Percentiles rank a stretch among this genome's conserved stretches.
Conservation (phyloP, 2,797 vertebrate genomes). For the Cossypha polioptera region DNA sequence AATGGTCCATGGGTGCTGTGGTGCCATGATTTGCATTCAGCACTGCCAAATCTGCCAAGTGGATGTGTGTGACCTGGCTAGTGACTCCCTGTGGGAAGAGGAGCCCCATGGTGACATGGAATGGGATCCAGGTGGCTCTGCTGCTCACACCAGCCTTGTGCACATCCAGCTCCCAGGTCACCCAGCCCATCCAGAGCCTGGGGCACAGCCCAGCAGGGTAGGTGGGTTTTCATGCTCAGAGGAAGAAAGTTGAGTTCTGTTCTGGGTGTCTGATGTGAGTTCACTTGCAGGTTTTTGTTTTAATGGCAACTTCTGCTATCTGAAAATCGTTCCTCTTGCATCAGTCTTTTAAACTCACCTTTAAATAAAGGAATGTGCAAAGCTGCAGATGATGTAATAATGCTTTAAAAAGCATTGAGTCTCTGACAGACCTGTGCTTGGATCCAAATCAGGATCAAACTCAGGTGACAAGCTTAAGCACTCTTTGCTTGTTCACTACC, state of each 20-base stretch:
- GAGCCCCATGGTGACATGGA: rapidly evolving
- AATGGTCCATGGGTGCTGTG: rapidly evolving
- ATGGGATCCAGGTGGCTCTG: too few species aligned
- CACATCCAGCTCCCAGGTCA: not conserved
- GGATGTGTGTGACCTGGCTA: rapidly evolving
- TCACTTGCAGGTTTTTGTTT: not conserved
- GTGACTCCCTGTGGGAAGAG: rapidly evolving
- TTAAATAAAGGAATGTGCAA: not conserved
- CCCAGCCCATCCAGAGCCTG: not conserved
- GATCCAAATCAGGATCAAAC: not conserved
- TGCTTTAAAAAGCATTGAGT: not conserved
- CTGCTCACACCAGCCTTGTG: not conserved
- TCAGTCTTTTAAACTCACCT: not conserved
- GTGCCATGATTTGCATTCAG: not conserved
- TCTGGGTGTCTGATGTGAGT: not conserved
- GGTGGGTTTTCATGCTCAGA: rapidly evolving
- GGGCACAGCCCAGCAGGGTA: rapidly evolving
- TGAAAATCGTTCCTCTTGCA: not conserved
- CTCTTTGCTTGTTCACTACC: not conserved
- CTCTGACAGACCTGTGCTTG: not conserved
- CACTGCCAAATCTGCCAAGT: not conserved
- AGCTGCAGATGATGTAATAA: not conserved
- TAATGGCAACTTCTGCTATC: not conserved
- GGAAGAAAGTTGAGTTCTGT: not conserved
- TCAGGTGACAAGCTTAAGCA: not conserved